Percentiles rank a stretch among this genome's conserved stretches.
phyloP scores from a whole-genome alignment of 2,888 invertebrate genomes.

The Pedicia rivosa region DNA sequence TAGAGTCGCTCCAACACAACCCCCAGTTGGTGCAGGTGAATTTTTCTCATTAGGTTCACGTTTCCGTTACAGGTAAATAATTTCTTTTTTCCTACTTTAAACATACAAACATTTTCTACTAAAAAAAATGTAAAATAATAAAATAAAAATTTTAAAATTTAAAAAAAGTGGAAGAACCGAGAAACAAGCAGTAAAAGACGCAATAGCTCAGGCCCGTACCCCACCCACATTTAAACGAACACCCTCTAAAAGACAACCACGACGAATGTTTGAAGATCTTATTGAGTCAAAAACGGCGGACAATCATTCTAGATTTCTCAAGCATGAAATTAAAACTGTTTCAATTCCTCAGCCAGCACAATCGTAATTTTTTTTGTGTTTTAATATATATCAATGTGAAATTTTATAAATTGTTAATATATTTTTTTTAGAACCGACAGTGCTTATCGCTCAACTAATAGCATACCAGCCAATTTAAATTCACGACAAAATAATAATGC shows the following conservation, averaged over 20 bases:
- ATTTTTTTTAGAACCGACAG: conserved; percentile 29
- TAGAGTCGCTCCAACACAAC: conserved; percentile 51
- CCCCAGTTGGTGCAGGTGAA: conserved; percentile 44
- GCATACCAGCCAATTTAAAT: conserved; percentile 32
- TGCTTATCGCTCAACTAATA: conserved; percentile 35
- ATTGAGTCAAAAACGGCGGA: conserved; percentile 33
- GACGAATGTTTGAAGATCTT: conserved; percentile 46
- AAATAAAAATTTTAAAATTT: no score
- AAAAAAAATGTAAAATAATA: no score
- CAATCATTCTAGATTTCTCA: conserved; percentile 18
- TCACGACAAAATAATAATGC: conserved; percentile 25
- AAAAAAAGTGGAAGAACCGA: conserved; percentile 43
- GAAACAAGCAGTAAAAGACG: conserved; percentile 32
- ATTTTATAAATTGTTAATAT: conserved; percentile 1
- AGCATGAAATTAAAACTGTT: conserved; percentile 34
- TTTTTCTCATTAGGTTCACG: conserved; percentile 65
- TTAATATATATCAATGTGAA: conserved; percentile 10
- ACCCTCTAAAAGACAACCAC: conserved; percentile 58
- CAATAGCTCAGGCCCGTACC: conserved; percentile 33
- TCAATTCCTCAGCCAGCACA: conserved; percentile 40
- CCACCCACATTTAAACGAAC: conserved; percentile 63
- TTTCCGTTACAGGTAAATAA: conserved; percentile 59
- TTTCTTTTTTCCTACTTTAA: conserved; percentile 1
- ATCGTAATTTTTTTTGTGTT: conserved; percentile 22
- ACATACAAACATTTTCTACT: no score